Evolutionary conservation across 2,797 vertebrate species (phyloP), one percentile per base, ranked within the genome.

Genomic region (Poeciliopsis paucimaculata): DNA sequence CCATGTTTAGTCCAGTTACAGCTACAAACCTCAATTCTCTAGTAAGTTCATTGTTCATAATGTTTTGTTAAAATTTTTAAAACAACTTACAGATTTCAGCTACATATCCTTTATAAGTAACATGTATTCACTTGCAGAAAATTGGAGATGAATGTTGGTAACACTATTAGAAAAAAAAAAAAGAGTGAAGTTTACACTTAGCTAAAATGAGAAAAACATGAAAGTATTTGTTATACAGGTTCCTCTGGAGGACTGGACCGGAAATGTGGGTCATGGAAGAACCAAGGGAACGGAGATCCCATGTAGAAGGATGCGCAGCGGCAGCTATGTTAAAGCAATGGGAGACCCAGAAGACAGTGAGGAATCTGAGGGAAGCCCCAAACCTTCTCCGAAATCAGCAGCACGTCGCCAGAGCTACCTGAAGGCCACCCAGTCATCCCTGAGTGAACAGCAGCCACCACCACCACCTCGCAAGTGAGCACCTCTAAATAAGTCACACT

Each of bases 291-390:
- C 95, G 0, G 97, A 98, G 88, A 99, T 99, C 94, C 98, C 98
- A 0, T 99, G 98, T 91, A 95, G 98, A 77, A 96, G 98, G 90
- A 99, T 99, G 98, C 97, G 98, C 89, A 99, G 98, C 11, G 98
- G 98, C 93, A 99, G 98, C 91, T 99, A 99, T 81, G 98, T 99
- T 82, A 99, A 99, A 95, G 98, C 98, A 77, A 99, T 99, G 98
- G 98, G 97, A 60, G 98, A 99, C 81, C 28, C 92, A 16, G 98
- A 98, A 26, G 98, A 99, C 84, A 99, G 98, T 0, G 98, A 99
- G 81, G 98, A 99, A 88, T 99, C 98, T 1, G 98, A 98, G 85
- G 96, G 96, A 86, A 99, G 98, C 87, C 98, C 98, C 74, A 99
- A 99, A 91, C 98, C 98, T 72, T 99, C 98, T 9, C 98, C 98